These are phyloP conservation scores for Pipra filicauda DNA, from an alignment of 2,113 vertebrate species.

Conservation along the genomic window DNA sequence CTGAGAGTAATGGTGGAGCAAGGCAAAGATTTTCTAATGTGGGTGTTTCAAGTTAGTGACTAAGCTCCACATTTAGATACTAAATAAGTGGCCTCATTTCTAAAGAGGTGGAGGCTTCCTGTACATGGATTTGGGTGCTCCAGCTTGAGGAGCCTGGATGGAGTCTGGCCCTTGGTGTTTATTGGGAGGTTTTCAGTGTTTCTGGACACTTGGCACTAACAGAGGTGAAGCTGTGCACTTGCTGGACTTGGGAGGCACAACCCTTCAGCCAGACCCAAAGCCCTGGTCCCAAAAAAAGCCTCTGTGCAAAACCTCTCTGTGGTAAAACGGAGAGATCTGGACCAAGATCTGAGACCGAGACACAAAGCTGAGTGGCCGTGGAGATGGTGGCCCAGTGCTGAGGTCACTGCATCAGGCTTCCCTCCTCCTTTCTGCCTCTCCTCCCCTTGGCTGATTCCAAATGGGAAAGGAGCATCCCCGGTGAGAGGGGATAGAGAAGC, in stretches of 20 bases:
- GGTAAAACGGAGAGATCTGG: neutral
- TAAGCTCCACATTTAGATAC: conserved; percentile 57
- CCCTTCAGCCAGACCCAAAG: neutral
- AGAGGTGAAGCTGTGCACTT: neutral
- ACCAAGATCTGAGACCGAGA: neutral
- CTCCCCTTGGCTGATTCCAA: neutral
- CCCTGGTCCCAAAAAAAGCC: neutral
- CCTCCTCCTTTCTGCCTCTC: neutral
- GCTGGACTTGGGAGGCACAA: neutral
- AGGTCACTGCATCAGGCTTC: neutral
- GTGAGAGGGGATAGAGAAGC: neutral
- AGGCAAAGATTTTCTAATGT: conserved; percentile 51
- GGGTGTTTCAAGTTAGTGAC: conserved; percentile 45
- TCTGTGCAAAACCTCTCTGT: neutral
- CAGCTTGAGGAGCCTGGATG: neutral
- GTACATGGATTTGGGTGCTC: neutral
- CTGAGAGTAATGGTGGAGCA: conserved; percentile 28
- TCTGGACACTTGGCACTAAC: neutral
- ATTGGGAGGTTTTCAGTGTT: neutral
- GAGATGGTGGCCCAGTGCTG: neutral
- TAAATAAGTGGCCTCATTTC: conserved; percentile 56
- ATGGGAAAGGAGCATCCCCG: neutral
- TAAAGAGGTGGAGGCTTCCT: conserved; percentile 53
- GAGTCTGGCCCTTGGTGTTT: neutral
- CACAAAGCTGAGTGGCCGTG: neutral